A percentile compares a stretch with the other conserved stretches of the same genome.
Conservation (phyloP, 2,888 invertebrate species). For the Ernsta delagoae region DNA sequence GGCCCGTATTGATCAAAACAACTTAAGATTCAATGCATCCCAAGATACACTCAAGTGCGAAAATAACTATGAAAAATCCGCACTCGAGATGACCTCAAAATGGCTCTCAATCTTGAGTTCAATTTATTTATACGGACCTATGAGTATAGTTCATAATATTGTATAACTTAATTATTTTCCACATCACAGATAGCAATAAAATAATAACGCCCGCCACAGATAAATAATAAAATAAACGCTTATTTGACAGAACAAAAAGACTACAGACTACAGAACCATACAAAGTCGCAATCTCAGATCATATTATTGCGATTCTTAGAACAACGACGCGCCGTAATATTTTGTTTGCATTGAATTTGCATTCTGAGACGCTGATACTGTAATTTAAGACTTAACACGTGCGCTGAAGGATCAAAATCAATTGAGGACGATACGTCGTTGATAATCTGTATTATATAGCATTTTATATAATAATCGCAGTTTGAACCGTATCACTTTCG, state of each 20-base stretch:
- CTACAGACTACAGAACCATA: not conserved
- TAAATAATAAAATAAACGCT: not conserved
- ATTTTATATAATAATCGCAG: not conserved
- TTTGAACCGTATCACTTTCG: not conserved
- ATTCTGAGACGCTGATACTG: not conserved
- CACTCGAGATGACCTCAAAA: no score
- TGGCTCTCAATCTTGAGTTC: no score
- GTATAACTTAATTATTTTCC: no score
- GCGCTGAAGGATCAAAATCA: not conserved
- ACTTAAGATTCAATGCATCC: no score
- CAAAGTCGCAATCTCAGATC: conserved; percentile 1
- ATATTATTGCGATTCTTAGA: not conserved
- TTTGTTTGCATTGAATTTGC: not conserved
- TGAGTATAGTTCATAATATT: no score
- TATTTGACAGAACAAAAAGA: conserved; percentile 7
- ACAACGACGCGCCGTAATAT: not conserved
- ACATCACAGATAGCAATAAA: no score
- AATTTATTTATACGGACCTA: no score
- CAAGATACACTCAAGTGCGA: no score
- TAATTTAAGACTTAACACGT: not conserved
- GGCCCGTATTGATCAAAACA: no score
- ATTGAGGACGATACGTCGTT: not conserved
- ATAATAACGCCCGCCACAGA: no score
- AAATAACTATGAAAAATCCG: no score
- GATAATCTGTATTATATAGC: not conserved